These are phyloP conservation scores for Heteronetta atricapilla DNA, from an alignment of 2,113 vertebrate species.

Conservation along the genomic window DNA sequence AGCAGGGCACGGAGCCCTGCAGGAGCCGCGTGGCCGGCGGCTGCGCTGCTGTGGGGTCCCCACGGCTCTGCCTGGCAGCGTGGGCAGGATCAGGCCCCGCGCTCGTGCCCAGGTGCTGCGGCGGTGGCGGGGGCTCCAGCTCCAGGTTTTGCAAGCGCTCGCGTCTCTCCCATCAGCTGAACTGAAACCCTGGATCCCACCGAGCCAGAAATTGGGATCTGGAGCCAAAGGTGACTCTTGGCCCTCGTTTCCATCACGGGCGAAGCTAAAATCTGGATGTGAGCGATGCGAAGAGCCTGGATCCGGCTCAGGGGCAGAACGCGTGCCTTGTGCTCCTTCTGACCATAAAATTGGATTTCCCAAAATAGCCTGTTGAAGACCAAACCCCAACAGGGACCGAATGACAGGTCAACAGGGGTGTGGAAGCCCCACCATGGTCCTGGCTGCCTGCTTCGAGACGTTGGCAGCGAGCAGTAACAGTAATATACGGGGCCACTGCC, in stretches of 20 bases:
- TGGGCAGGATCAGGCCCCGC: neutral
- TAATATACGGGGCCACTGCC: conserved; percentile 14
- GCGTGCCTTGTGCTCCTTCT: conserved; percentile 13
- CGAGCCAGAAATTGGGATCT: conserved; percentile 51
- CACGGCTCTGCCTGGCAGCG: fast-evolving
- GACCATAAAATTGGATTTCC: conserved; percentile 35
- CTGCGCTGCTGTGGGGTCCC: neutral
- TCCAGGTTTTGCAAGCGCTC: conserved; percentile 53
- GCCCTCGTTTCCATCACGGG: neutral
- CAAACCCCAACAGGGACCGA: conserved; percentile 22
- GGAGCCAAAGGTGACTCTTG: conserved; percentile 67
- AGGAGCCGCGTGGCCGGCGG: neutral
- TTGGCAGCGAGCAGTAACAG: conserved; percentile 53
- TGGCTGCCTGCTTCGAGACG: conserved; percentile 44
- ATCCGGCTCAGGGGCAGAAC: neutral
- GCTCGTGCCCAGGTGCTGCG: neutral
- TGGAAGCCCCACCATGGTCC: conserved; percentile 39
- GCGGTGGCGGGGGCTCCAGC: neutral
- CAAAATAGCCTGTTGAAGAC: conserved; percentile 50
- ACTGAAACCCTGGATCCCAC: conserved; percentile 42
- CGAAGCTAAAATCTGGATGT: conserved; percentile 13
- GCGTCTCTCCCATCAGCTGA: conserved; percentile 12
- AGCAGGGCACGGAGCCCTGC: neutral
- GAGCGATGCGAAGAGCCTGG: neutral
- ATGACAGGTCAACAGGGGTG: conserved; percentile 55